Evolutionary conservation across 2,888 invertebrate genomes (phyloP), one percentile per base, ranked within the genome.

Genomic region (Uropetala carovei): DNA sequence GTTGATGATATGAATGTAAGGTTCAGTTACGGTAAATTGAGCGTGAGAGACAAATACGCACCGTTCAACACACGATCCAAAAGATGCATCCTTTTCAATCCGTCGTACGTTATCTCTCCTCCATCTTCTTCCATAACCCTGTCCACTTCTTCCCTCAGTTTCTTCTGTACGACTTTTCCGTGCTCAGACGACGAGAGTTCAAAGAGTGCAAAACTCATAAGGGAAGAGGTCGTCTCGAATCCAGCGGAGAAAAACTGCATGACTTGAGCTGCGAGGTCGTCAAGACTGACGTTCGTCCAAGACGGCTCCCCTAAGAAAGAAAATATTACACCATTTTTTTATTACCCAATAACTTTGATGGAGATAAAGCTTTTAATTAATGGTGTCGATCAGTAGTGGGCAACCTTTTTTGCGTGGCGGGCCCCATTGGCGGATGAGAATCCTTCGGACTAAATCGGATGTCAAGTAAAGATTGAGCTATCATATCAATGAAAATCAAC

Each of bases 181-280:
- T 95, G 94, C 0, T 94, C 95, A 93, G 96, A 95, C 14, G 94
- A 94, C 1, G 96, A 95, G 68, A 96, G 93, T 93, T 96, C 96
- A 93, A 95, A 96, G 18, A 96, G 93, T 0, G 95, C 95, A 93
- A 95, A 96, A 84, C 95, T 95, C 94, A 96, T 94, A 5, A 95
- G 95, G n/a, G 95, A 95, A 0, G 96, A 95, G 81, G 96, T 96
- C 0, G 96, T 96, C 94, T 96, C 96, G 92, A 95, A 96, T 0
- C 96, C 96, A 59, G 96, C 96, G 14, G 93, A 92, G 93, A 94
- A 94, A 93, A 94, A 94, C 18, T 94, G 93, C 22, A 94, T 92
- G 16, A 93, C 93, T 30, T 94, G 94, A 2, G 94, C 93, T 0
- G 92, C 57, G 10, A 92, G 43, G 27, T 92, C 92, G 22, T 86